A percentile compares a stretch with the other conserved stretches of the same genome.
These are phyloP conservation scores for Microctenopoma stevenorrisi DNA, from an alignment of 2,797 vertebrate genomes.

Conservation along the genomic window DNA sequence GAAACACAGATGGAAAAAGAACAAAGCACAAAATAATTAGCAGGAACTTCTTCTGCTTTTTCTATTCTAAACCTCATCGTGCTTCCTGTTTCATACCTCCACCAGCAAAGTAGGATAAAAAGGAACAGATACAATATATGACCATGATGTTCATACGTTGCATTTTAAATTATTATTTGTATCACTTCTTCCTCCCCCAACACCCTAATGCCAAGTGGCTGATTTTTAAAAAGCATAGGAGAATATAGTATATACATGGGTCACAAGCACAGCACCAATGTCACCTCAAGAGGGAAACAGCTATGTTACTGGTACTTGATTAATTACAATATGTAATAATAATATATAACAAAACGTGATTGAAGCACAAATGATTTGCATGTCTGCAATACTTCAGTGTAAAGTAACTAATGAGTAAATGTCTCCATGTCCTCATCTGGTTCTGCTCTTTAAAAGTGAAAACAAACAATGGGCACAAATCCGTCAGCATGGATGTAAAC, in stretches of 20 bases:
- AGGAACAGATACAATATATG: too few relatives aligned
- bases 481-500: neutral
- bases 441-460: neutral
- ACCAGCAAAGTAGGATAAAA: neutral
- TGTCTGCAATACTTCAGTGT: slow-evolving; percentile 40
- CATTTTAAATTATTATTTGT: too few relatives aligned
- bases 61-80: neutral
- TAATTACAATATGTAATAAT: slow-evolving; percentile 53
- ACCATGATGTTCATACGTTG: too few relatives aligned
- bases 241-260: too few relatives aligned
- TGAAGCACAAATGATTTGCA: slow-evolving; percentile 44
- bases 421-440: slow-evolving; percentile 13
- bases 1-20: neutral
- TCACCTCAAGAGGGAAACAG: slow-evolving; percentile 37
- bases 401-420: slow-evolving; percentile 41
- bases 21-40: neutral
- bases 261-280: slow-evolving; percentile 19
- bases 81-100: slow-evolving; percentile 6
- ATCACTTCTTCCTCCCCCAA: too few relatives aligned
- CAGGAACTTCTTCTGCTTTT: neutral
- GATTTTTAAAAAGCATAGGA: too few relatives aligned
- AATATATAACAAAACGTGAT: slow-evolving; percentile 49
- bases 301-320: slow-evolving; percentile 28
- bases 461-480: neutral
- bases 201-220: too few relatives aligned